Percentiles rank a stretch among this genome's conserved stretches.
These are phyloP conservation scores for Anadara kagoshimensis DNA, from an alignment of 1,140 invertebrate genomes.

Conservation along the genomic window DNA sequence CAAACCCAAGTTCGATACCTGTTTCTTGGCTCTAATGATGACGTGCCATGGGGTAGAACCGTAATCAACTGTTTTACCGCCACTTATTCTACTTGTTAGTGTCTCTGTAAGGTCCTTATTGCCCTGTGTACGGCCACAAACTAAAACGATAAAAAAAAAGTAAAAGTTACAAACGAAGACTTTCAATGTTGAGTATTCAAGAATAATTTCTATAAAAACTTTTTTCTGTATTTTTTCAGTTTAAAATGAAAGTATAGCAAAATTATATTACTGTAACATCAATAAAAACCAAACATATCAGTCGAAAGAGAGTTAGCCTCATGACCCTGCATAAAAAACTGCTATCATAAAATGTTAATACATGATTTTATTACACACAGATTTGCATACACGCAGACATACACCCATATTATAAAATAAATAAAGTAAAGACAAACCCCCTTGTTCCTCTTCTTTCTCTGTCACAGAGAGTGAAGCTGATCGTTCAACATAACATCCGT, in stretches of 20 bases:
- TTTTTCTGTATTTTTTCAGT: too few species aligned
- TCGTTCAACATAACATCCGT: slow-evolving; percentile 48
- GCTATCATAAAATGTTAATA: too few species aligned
- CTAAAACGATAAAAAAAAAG: slow-evolving; percentile 35
- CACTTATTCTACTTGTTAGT: slow-evolving; percentile 45
- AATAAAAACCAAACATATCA: too few species aligned
- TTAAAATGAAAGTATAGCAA: too few species aligned
- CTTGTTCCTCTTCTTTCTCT: not conserved
- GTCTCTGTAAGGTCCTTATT: slow-evolving; percentile 18
- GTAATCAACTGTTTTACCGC: slow-evolving; percentile 42
- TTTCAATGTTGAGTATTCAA: not conserved
- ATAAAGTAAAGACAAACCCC: not conserved
- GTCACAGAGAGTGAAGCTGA: slow-evolving; percentile 47
- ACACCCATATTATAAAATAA: too few species aligned
- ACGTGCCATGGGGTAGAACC: slow-evolving; percentile 60
- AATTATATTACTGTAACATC: too few species aligned
- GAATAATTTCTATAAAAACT: too few species aligned
- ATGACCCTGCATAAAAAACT: too few species aligned
- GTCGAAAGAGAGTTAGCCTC: too few species aligned
- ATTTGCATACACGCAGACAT: not conserved
- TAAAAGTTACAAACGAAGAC: not conserved
- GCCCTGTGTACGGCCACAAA: slow-evolving; percentile 34
- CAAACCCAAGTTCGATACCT: not conserved
- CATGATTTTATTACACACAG: not conserved
- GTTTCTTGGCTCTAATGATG: slow-evolving; percentile 45